Base-by-base conservation (phyloP, 2,888 invertebrate genomes). In the Gandaritis pyraliata region DNA sequence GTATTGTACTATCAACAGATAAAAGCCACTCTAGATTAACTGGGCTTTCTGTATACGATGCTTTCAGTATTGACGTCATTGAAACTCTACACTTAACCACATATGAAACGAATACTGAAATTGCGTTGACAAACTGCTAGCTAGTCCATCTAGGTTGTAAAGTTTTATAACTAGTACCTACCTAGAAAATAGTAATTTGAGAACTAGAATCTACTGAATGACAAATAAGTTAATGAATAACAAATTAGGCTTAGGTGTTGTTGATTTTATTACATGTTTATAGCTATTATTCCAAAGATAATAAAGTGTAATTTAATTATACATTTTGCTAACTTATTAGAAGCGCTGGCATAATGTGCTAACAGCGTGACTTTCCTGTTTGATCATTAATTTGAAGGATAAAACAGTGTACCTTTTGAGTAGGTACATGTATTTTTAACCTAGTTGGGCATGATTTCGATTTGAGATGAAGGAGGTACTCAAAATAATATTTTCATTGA, bases 11-110 rank as follows among this genome's bases (percentile, higher is more conserved):
- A 87, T 88, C 87, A 64, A 29, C 64, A 72, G 85, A 85, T 88
- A 86, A 84, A 83, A 80, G 69, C 72, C 85, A 85, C 86, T 87
- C 76, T 79, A 88, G 85, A 84, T 87, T n/a, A 78, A 77, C 63
- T 58, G 39, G 64, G 78, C 71, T 71, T 66, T 69, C 61, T 10
- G 33, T 33, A 10, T 33, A 2, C 8, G 33, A 10, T 33, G 33
- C 33, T 33, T 33, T 33, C 33, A 8, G 18, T 46, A 47, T 54
- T 82, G 78, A 82, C 81, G 77, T 81, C 80, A 81, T 54, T 61
- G 72, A 76, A 78, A 77, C 68, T 71, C 67, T 64, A 70, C 55
- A 66, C 65, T 69, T 69, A 62, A 57, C 43, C 49, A 67, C 57
- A 56, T 65, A 67, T 61, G 59, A 56, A 58, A 60, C 43, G 54